Evolutionary conservation across 2,797 vertebrate species (phyloP).

Genomic region (Cirrhinus molitorella): DNA sequence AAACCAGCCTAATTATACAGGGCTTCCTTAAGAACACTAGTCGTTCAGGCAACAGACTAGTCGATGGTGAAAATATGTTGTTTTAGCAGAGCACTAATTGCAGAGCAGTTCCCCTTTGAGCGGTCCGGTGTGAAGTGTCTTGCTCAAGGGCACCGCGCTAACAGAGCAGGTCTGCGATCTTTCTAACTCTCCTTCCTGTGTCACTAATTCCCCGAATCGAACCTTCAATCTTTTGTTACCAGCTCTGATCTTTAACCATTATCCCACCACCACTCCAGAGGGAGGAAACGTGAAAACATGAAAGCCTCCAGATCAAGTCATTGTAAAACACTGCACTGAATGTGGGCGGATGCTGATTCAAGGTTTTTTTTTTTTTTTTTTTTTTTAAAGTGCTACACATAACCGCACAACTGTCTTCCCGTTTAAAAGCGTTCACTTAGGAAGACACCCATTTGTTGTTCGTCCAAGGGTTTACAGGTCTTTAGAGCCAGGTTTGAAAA

Average conservation of each 20-base stretch:
- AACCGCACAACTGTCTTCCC: slow-evolving; percentile 29
- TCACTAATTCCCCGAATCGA: slow-evolving; percentile 22
- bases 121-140: slow-evolving; percentile 32
- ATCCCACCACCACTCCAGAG: slow-evolving; percentile 13
- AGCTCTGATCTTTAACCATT: slow-evolving; percentile 31
- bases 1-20: slow-evolving; percentile 28
- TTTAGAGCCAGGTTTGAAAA: neutral
- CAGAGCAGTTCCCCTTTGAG: slow-evolving; percentile 37
- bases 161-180: slow-evolving; percentile 34
- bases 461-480: neutral
- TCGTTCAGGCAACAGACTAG: slow-evolving; percentile 20
- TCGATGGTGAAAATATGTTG: slow-evolving; percentile 27
- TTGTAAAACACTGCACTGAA: slow-evolving; percentile 21
- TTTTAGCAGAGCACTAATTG: slow-evolving; percentile 43
- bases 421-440: slow-evolving; percentile 17
- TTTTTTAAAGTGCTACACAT: slow-evolving; percentile 16
- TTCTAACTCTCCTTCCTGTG: slow-evolving; percentile 29
- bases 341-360: slow-evolving; percentile 38
- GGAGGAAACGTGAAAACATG: slow-evolving; percentile 9
- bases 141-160: slow-evolving; percentile 41
- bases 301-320: slow-evolving; percentile 27
- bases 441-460: slow-evolving; percentile 33
- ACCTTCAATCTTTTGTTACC: slow-evolving; percentile 32
- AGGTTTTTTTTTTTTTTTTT: slow-evolving; percentile 6
- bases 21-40: slow-evolving; percentile 5